Evolutionary conservation across 2,888 invertebrate species (phyloP).

Genomic region (Cetonia aurata): DNA sequence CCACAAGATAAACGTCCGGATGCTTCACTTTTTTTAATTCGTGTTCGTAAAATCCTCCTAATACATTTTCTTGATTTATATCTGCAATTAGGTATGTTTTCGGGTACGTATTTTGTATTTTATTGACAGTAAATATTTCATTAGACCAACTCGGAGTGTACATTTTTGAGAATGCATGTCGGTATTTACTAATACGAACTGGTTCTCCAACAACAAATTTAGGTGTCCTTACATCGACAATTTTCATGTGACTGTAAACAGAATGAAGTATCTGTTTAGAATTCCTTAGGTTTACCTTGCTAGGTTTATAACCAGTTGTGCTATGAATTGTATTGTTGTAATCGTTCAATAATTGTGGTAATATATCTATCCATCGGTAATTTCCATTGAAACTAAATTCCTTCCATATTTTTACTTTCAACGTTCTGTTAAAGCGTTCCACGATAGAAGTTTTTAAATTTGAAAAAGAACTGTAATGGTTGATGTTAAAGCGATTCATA

Average conservation of each 20-base stretch:
- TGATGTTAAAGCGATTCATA: no score
- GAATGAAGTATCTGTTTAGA: no score
- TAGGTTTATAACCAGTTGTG: no score
- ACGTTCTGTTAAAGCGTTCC: no score
- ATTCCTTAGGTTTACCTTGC: no score
- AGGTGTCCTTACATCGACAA: no score
- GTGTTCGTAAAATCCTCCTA: background rate
- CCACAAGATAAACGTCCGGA: no score
- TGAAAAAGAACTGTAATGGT: background rate
- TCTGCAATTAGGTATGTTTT: slow-evolving; percentile 1
- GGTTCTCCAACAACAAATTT: background rate
- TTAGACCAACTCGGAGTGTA: background rate
- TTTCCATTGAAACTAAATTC: slow-evolving; percentile 7
- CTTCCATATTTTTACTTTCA: background rate
- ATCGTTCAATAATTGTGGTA: background rate
- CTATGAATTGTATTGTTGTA: background rate
- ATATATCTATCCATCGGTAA: no score
- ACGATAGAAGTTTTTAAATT: no score
- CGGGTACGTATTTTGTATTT: background rate
- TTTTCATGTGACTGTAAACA: no score
- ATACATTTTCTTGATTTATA: background rate
- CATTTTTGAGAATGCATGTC: no score
- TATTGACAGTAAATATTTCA: background rate
- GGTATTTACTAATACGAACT: slow-evolving; percentile 5
- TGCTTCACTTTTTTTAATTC: background rate